Base-by-base conservation (phyloP, 1,140 invertebrate genomes). In the Zaprionus tsacasi region DNA sequence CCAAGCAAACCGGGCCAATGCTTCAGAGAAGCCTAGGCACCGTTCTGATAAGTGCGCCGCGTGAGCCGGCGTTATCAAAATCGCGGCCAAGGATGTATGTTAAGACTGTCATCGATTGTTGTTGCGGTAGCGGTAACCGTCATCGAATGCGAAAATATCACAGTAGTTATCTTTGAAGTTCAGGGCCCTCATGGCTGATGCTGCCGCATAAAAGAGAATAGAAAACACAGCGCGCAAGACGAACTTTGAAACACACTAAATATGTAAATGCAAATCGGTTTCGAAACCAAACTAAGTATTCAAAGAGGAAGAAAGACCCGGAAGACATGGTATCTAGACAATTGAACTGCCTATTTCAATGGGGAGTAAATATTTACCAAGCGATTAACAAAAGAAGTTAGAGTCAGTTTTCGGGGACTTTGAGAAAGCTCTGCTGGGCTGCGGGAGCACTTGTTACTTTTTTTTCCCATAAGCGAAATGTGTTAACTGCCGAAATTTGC, bases 101-200 rank as follows among this genome's bases (percentile, higher is more conserved):
- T 17, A 38, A 64, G 30, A 21, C 33, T 36, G 65, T 25, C 15
- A 54, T 59, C 48, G 15, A 33, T 66, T 59, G 45, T 21, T 25
- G 21, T 27, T 21, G 33, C 45, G 1, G 40, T 71, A 71, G 61
- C 73, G 73, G 73, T 76, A 65, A 58, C 61, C 67, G 11, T 50
- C n/a, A 55, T 54, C 59, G 33, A 35, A 48, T 56, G 70, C 43
- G 48, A 59, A 30, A 60, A 43, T 45, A 64, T 66, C 61, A 55
- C 40, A 61, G 71, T 77, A 70, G 67, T 72, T 52, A 68, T 45
- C 67, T 70, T 72, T 83, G 83, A 88, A 88, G 83, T 88, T 88
- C 83, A 88, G 81, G 83, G 83, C 63, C 57, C 48, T 33, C n/a
- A 57, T 58, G 30, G 35, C 43, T 60, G 40, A 6, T 43, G 40